Evolutionary conservation across 92 coral and sea anemone species (phyloP).

Genomic region (Siderastrea radians): DNA sequence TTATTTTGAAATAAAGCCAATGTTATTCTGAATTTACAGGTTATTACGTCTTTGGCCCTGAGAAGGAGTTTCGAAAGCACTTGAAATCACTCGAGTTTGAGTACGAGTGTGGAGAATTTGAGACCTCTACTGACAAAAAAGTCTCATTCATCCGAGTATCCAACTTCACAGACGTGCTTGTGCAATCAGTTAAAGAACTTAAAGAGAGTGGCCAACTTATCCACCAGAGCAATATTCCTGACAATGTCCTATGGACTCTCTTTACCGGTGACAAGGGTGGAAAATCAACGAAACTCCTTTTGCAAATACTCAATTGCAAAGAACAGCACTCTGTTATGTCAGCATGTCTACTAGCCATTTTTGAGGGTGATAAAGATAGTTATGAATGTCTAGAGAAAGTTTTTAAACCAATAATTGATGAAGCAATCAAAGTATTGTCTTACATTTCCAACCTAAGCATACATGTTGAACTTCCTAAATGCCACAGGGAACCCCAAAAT

Average conservation of each 20-base stretch:
- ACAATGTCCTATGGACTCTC: constrained; percentile 39
- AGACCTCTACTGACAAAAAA: constrained; percentile 3
- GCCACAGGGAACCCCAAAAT: neutral
- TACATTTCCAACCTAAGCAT: neutral
- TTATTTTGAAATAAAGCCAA: no score
- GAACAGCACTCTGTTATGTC: constrained; percentile 55
- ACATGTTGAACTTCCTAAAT: constrained; percentile 14
- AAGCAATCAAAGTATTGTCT: neutral
- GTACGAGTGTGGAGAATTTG: constrained; percentile 58
- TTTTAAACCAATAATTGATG: neutral
- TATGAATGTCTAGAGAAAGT: neutral
- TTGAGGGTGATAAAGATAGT: constrained; percentile 20
- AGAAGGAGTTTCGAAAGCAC: constrained; percentile 20
- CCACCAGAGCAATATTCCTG: constrained; percentile 26
- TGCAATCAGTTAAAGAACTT: constrained; percentile 33
- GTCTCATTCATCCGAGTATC: constrained; percentile 47
- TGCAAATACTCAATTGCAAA: constrained; percentile 45
- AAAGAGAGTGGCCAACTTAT: constrained; percentile 26
- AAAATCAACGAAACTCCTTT: constrained; percentile 46
- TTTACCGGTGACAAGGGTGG: constrained; percentile 59
- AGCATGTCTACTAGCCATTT: constrained; percentile 26
- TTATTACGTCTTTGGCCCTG: constrained; percentile 55
- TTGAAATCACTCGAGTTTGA: constrained; percentile 33
- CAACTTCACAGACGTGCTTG: constrained; percentile 12
- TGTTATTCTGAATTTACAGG: constrained; percentile 9